Percentiles rank a stretch among this genome's conserved stretches.
Evolutionary conservation across 2,113 vertebrate species (phyloP).

Genomic region (Neogale vison): DNA sequence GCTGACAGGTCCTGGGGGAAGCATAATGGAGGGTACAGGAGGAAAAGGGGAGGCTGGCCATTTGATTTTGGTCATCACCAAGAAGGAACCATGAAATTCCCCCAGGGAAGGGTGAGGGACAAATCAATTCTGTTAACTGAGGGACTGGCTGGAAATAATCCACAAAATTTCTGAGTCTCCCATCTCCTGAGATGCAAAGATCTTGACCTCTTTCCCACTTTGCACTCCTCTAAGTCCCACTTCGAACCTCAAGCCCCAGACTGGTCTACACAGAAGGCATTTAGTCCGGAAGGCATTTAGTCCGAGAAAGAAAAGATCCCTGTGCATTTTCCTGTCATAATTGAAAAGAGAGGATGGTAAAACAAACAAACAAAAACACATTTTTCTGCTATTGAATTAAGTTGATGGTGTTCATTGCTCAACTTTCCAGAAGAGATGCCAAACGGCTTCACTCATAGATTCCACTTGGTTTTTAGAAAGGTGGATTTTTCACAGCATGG

Average conservation of each 20-base stretch:
- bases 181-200: neutral
- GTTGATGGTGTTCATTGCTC: neutral
- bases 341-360: neutral
- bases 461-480: neutral
- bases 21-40: neutral
- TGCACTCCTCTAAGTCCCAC: neutral
- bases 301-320: neutral
- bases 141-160: neutral
- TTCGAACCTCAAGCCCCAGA: neutral
- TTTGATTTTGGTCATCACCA: conserved; percentile 35
- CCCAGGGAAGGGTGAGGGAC: neutral
- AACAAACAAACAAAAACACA: neutral
- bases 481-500: neutral
- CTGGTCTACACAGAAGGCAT: neutral
- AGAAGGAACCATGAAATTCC: conserved; percentile 45
- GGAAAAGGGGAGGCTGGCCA: neutral
- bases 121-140: conserved; percentile 40
- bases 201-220: neutral
- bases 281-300: conserved; percentile 3
- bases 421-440: neutral
- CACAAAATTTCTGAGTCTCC: neutral
- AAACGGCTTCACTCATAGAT: neutral
- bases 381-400: neutral
- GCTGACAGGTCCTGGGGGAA: neutral
- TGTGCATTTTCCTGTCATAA: neutral